Evolutionary conservation across 35 echinoderm and acorn worm species (phyloP).

Genomic region (Lytechinus pictus): DNA sequence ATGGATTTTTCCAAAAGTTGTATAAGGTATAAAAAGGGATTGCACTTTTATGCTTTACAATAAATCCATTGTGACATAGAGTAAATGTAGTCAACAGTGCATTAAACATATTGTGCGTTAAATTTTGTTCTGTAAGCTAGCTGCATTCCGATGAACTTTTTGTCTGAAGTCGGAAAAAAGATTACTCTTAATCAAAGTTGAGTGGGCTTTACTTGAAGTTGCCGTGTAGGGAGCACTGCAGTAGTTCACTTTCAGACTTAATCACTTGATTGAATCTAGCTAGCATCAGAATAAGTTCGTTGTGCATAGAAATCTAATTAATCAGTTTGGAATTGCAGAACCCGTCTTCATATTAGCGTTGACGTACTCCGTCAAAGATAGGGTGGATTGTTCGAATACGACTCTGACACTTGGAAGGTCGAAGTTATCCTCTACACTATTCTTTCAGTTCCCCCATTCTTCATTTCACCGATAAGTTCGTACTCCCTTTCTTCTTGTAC

Average conservation of each 20-base stretch:
- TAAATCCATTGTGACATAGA: background rate
- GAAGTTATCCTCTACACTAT: background rate
- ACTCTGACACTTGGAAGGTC: conserved; percentile 1
- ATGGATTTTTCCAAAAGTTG: too few species aligned
- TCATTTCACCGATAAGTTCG: background rate
- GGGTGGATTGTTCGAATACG: background rate
- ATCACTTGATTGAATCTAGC: conserved; percentile 8
- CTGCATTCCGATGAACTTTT: background rate
- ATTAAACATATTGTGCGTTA: background rate
- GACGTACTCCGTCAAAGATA: background rate
- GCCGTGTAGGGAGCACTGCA: background rate
- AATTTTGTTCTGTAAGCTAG: background rate
- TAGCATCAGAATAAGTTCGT: background rate
- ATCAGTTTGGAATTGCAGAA: background rate
- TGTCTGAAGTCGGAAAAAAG: background rate
- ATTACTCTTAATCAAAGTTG: conserved; percentile 4
- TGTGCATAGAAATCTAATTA: conserved; percentile 20
- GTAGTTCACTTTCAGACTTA: background rate
- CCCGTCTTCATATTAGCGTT: background rate
- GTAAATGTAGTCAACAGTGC: background rate
- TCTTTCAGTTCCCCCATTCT: background rate
- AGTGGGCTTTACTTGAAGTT: conserved; percentile 1
- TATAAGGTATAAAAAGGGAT: background rate
- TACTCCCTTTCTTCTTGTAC: background rate
- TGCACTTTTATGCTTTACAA: background rate